Evolutionary conservation across 2,888 invertebrate species (phyloP).

Genomic region (Macropis europaea): DNA sequence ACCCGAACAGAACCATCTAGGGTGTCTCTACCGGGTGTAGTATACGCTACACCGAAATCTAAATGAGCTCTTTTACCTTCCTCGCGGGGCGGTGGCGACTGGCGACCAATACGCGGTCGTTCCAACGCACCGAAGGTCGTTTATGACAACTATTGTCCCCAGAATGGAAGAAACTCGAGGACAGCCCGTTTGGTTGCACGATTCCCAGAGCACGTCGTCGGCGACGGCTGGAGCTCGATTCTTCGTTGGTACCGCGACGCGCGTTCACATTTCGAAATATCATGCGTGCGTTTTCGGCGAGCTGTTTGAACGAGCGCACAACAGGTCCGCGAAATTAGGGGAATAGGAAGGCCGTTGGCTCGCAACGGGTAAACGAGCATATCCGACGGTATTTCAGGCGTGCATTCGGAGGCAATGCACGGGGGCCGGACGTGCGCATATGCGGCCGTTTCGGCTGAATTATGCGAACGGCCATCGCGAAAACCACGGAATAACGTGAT

Average conservation of each 20-base stretch:
- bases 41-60: too few relatives aligned
- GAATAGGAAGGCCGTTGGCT: constrained; percentile 13
- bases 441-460: constrained; percentile 49
- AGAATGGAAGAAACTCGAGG: too few relatives aligned
- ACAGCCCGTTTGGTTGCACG: too few relatives aligned
- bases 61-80: too few relatives aligned
- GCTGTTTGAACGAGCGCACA: neutral
- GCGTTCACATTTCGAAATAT: neutral
- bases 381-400: constrained; percentile 32
- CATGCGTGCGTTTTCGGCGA: neutral
- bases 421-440: constrained; percentile 27
- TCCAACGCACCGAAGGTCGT: too few relatives aligned
- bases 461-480: constrained; percentile 49
- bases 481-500: constrained; percentile 52
- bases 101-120: too few relatives aligned
- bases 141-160: too few relatives aligned
- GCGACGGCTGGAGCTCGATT: neutral
- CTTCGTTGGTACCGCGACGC: neutral
- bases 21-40: too few relatives aligned
- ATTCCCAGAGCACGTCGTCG: too few relatives aligned
- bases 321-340: constrained; percentile 46
- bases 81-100: too few relatives aligned
- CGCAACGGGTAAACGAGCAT: constrained; percentile 1
- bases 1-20: too few relatives aligned
- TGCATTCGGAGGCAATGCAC: constrained; percentile 37